Evolutionary conservation across 2,113 vertebrate genomes (phyloP), one percentile per base, ranked within the genome.

Genomic region (Bubo bubo): DNA sequence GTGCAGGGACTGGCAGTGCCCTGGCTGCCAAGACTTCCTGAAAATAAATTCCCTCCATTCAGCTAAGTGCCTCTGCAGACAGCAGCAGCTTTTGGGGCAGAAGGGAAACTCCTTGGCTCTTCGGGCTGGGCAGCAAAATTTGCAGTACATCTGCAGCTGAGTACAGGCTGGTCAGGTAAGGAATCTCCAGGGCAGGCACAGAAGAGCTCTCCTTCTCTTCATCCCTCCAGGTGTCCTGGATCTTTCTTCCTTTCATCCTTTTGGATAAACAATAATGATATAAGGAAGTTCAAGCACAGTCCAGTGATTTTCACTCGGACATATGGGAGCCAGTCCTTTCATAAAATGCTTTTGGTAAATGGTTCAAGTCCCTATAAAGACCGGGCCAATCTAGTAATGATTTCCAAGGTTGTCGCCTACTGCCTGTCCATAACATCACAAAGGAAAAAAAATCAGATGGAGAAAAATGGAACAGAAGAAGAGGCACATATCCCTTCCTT

Each of bases 171-270:
- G 41, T 35, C 90, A 94, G 92, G 90, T 93, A 53, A 88, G 52
- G 35, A 82, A 88, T 79, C 67, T 86, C 72, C 32, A 18, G 49
- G 80, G 52, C 83, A 94, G 60, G 71, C 55, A 58, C 35, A 62
- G 39, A 85, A 37, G n/a, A 89, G 49, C n/a, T 70, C 77, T 86
- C 74, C 67, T 90, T 90, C 88, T 56, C 77, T 85, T 88, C 71
- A 76, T 80, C 71, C 82, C 66, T 91, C 73, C 89, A 93, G 73
- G 90, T 92, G 79, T 90, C 73, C 91, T 70, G 52, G 68, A 91
- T 96, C 88, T 91, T 88, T 88, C 72, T 28, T 86, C 60, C 72
- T 94, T 95, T 97, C 90, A 93, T 90, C 76, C 68, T 77, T 92
- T 94, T 52, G 68, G 32, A 77, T 94, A 96, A 92, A 95, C 94